Evolutionary conservation across 2,888 invertebrate genomes (phyloP).

Genomic region (Ectropis crepuscularia): DNA sequence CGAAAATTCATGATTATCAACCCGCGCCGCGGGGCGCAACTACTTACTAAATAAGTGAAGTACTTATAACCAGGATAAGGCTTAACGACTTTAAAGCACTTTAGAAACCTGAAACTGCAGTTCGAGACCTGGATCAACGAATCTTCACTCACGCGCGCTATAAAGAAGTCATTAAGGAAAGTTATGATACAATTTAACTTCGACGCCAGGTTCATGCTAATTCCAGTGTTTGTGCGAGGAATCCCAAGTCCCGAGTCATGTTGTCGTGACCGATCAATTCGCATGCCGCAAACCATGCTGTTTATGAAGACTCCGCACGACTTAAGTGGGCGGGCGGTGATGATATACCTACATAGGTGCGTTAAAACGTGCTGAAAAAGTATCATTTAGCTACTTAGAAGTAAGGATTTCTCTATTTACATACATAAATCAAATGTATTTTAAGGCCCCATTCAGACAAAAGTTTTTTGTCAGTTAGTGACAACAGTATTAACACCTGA

Average conservation of each 20-base stretch:
- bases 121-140: slow-evolving; percentile 8
- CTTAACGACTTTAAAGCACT: not conserved
- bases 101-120: slow-evolving; percentile 5
- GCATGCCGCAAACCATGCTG: slow-evolving; percentile 50
- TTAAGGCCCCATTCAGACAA: no score
- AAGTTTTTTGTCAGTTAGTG: no score
- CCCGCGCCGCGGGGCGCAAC: no score
- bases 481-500: no score
- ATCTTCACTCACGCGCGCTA: slow-evolving; percentile 30
- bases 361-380: slow-evolving; percentile 2
- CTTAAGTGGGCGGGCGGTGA: slow-evolving; percentile 42
- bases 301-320: slow-evolving; percentile 56
- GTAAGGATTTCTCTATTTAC: not conserved
- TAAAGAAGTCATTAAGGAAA: slow-evolving; percentile 35
- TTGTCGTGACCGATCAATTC: slow-evolving; percentile 48
- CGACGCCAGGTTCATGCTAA: slow-evolving; percentile 32
- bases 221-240: slow-evolving; percentile 27
- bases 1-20: no score
- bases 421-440: no score
- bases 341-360: slow-evolving; percentile 5
- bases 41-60: no score
- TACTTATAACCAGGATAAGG: no score
- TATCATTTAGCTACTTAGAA: slow-evolving; percentile 8
- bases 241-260: slow-evolving; percentile 29
- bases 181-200: slow-evolving; percentile 33